Evolutionary conservation across 2,888 invertebrate genomes (phyloP), one percentile per base, ranked within the genome.

Genomic region (Pollenia amentaria): DNA sequence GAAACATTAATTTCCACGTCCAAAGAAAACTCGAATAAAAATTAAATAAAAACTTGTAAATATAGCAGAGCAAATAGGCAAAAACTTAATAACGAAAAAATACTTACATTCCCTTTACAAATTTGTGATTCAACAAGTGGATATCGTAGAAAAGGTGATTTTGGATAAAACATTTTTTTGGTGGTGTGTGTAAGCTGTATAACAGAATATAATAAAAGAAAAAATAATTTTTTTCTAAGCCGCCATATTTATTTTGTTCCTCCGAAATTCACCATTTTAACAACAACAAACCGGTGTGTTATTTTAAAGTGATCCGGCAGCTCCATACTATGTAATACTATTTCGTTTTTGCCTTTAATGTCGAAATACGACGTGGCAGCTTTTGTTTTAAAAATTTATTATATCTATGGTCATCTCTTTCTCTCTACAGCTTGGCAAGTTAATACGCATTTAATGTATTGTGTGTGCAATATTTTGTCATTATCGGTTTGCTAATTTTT

Each of bases 21-120:
- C 16, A 72, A 53, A 78, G 48, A 53, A 62, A 77, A 51, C 11
- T 38, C 40, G 40, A 44, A 42, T 40, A 42, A 53, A 18, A 73
- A 53, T 65, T 79, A 48, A 55, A 18, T 40, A 51, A 70, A 73
- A 18, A 65, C 14, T 48, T 55, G 69, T 65, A 29, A 14, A 53
- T 55, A 65, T 12, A 42, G 55, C 40, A 72, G 60, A 40, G 51
- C 72, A 51, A 69, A 14, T 42, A 21, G 38, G 21, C 7, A 57
- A 44, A 62, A 75, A 42, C 40, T 38, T 48, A 55, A 73, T 44
- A 62, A 53, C 3, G 51, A 62, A 38, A 29, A 76, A 80, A 79
- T 88, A 90, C 92, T 92, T 89, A 93, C 93, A 90, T 93, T 92
- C 88, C 91, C 89, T 89, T 91, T 91, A 11, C 92, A 89, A 62